Conservation (phyloP, 2,113 vertebrate species). For the Plotosus lineatus region DNA sequence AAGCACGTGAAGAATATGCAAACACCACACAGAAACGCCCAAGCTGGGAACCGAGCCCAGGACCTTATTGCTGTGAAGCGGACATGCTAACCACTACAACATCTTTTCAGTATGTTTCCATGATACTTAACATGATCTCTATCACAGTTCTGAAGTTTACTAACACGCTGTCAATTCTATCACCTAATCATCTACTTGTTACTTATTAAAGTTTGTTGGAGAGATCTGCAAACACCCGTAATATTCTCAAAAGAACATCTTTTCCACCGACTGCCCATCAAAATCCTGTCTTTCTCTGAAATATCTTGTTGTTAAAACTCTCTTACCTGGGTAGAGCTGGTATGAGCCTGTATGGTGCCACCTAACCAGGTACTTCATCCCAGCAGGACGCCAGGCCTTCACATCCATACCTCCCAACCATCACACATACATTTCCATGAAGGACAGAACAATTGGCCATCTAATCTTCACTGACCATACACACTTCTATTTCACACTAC, state of each 20-base stretch:
- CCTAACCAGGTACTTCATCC: slow-evolving; percentile 84
- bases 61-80: no score
- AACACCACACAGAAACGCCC: no score
- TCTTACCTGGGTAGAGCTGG: slow-evolving; percentile 91
- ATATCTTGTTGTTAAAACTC: not conserved
- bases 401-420: slow-evolving; percentile 80
- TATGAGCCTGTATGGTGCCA: slow-evolving; percentile 95
- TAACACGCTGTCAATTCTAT: not conserved
- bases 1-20: no score
- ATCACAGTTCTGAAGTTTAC: not conserved
- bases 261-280: not conserved
- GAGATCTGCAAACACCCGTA: not conserved
- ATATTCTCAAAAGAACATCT: not conserved
- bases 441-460: slow-evolving; percentile 9
- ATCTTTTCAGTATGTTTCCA: not conserved
- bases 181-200: not conserved
- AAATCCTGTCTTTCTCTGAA: not conserved
- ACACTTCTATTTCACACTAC: not conserved
- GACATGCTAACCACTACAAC: no score
- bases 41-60: no score
- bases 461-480: slow-evolving; percentile 50
- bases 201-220: not conserved
- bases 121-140: not conserved
- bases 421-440: slow-evolving; percentile 34
- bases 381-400: slow-evolving; percentile 84